A percentile compares a stretch with the other conserved stretches of the same genome.
These are phyloP conservation scores for Plusia festucae DNA, from an alignment of 2,888 invertebrate genomes.

Conservation along the genomic window DNA sequence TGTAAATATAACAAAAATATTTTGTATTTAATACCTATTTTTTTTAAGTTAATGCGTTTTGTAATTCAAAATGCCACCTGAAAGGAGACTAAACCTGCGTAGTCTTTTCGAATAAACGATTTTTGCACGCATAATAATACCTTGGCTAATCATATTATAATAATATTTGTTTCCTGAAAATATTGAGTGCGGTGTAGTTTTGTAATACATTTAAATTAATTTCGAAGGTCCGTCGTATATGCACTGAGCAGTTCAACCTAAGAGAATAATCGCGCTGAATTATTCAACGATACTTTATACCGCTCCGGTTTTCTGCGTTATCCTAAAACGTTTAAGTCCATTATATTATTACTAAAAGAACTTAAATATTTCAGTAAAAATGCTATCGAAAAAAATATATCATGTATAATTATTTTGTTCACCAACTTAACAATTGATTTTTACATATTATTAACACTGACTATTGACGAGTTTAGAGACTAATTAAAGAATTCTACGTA, in stretches of 20 bases:
- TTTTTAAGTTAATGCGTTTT: too few relatives aligned
- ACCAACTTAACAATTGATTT: neutral
- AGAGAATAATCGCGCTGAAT: conserved; percentile 75
- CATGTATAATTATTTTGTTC: neutral
- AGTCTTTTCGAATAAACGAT: too few relatives aligned
- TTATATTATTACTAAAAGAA: neutral
- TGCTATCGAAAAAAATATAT: too few relatives aligned
- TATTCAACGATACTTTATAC: conserved; percentile 75
- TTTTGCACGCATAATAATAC: neutral
- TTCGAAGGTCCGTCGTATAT: conserved; percentile 68
- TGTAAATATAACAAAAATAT: too few relatives aligned
- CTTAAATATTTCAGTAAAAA: too few relatives aligned
- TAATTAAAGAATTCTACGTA: neutral
- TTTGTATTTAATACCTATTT: too few relatives aligned
- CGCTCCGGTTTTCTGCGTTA: conserved; percentile 59
- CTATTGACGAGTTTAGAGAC: too few relatives aligned
- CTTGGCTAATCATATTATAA: neutral
- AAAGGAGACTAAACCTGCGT: too few relatives aligned
- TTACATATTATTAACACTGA: neutral
- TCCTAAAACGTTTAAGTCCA: conserved; percentile 34
- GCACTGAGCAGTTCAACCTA: conserved; percentile 72
- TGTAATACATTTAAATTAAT: conserved; percentile 69
- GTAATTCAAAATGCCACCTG: too few relatives aligned
- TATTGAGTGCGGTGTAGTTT: conserved; percentile 28
- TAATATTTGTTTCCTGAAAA: conserved; percentile 19